Evolutionary conservation across 2,113 vertebrate genomes (phyloP).

Genomic region (Progne subis): DNA sequence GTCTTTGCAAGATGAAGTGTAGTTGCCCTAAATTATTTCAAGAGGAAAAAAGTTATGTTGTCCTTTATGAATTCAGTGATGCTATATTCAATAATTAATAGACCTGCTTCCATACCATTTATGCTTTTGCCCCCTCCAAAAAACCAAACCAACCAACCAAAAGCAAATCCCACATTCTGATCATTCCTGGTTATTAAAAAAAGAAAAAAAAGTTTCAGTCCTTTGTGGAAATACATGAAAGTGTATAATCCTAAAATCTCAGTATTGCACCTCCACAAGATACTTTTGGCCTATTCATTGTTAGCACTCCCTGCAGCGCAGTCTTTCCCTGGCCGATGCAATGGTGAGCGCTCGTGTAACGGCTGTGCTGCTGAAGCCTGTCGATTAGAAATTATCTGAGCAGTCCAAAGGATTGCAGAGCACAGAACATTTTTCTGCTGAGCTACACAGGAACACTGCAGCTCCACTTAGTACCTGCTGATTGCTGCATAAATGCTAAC

Average conservation of each 20-base stretch:
- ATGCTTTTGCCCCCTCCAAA: rapidly evolving
- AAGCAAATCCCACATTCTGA: neutral
- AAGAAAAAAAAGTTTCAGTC: neutral
- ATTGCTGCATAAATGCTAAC: neutral
- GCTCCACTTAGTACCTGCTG: neutral
- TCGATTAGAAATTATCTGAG: neutral
- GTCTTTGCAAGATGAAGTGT: neutral
- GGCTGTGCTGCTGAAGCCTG: neutral
- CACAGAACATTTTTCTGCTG: constrained; percentile 40
- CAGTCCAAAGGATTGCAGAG: neutral
- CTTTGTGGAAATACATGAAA: neutral
- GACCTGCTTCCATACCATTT: neutral
- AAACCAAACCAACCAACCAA: neutral
- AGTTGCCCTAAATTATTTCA: neutral
- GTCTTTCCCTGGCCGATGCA: neutral
- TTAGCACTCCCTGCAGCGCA: neutral
- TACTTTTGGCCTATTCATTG: neutral
- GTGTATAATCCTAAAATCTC: neutral
- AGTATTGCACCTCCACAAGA: neutral
- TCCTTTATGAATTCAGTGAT: neutral
- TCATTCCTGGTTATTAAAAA: neutral
- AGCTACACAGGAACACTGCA: neutral
- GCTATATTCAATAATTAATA: neutral
- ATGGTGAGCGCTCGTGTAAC: neutral
- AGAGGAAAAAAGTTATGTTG: neutral